Conservation (phyloP, 2,113 vertebrate species). For the Lepidothrix coronata region DNA sequence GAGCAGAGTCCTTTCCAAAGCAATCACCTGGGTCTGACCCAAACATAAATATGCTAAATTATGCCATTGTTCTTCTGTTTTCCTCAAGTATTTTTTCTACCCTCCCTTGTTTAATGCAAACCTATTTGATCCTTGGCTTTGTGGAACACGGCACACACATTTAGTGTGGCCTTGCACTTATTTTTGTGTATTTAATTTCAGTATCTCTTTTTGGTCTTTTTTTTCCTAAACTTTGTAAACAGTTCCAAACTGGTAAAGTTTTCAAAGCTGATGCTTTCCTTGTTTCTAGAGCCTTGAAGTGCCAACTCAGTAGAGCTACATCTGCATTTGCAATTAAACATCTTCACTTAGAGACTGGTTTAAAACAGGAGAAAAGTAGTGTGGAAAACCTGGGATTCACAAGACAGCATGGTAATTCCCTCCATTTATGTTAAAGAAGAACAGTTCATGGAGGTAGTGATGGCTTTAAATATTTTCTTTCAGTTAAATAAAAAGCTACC, state of each 20-base stretch:
- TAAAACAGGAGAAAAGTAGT: not conserved
- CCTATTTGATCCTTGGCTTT: not conserved
- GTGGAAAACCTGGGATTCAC: not conserved
- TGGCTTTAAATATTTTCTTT: not conserved
- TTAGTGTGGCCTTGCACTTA: not conserved
- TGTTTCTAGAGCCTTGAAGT: not conserved
- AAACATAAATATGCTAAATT: constrained; percentile 1
- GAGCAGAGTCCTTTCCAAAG: not conserved
- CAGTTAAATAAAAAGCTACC: not conserved
- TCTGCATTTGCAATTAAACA: not conserved
- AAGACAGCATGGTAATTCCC: not conserved
- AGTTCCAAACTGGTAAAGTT: not conserved
- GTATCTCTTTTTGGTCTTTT: not conserved
- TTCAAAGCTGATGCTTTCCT: not conserved
- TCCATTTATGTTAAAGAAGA: not conserved
- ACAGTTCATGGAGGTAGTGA: not conserved
- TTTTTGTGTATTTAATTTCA: not conserved
- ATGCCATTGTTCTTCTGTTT: not conserved
- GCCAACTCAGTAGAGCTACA: not conserved
- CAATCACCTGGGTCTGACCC: not conserved
- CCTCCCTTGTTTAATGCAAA: not conserved
- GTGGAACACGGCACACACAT: not conserved
- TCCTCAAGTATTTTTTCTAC: not conserved
- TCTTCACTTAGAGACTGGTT: not conserved
- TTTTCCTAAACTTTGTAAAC: not conserved